Conservation (phyloP, 2,888 invertebrate species). For the Pristionchus japonicus region DNA sequence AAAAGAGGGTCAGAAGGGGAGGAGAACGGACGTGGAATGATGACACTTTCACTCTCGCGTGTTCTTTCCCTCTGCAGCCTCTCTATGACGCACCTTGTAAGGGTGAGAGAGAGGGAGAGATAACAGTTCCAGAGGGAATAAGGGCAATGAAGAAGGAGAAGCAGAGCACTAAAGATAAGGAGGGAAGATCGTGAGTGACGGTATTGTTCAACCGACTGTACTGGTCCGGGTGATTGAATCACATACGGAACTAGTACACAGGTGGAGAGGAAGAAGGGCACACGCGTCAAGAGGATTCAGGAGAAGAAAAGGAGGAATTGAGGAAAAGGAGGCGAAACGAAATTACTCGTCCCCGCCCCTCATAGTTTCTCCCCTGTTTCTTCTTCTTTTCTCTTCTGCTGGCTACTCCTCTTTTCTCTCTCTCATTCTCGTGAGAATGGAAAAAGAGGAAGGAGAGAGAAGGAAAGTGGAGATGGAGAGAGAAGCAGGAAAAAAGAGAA, state of each 20-base stretch:
- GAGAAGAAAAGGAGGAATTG: not conserved
- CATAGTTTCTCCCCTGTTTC: conserved; percentile 38
- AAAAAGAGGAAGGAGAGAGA: not conserved
- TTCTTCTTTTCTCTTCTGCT: conserved; percentile 18
- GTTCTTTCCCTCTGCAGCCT: not conserved
- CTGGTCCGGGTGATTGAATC: conserved; percentile 13
- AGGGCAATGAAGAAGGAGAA: not conserved
- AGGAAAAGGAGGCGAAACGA: conserved; percentile 21
- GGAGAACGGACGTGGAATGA: not conserved
- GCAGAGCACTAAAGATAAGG: not conserved
- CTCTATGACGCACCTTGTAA: not conserved
- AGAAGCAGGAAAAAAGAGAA: not conserved
- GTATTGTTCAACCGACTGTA: conserved; percentile 15
- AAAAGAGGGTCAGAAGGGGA: conserved; percentile 29
- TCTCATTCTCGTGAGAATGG: conserved; percentile 37
- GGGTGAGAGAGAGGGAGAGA: not conserved
- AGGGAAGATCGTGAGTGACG: not conserved
- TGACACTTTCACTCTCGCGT: conserved; percentile 28
- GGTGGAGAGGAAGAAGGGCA: not conserved
- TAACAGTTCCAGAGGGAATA: conserved; percentile 14
- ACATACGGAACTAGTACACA: conserved; percentile 23
- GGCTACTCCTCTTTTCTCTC: not conserved
- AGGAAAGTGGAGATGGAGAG: not conserved
- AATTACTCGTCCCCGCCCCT: conserved; percentile 21
- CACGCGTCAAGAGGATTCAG: too few species aligned